These are phyloP conservation scores for Palythoa caribaeorum DNA, from an alignment of 92 coral and sea anemone species.

Conservation along the genomic window DNA sequence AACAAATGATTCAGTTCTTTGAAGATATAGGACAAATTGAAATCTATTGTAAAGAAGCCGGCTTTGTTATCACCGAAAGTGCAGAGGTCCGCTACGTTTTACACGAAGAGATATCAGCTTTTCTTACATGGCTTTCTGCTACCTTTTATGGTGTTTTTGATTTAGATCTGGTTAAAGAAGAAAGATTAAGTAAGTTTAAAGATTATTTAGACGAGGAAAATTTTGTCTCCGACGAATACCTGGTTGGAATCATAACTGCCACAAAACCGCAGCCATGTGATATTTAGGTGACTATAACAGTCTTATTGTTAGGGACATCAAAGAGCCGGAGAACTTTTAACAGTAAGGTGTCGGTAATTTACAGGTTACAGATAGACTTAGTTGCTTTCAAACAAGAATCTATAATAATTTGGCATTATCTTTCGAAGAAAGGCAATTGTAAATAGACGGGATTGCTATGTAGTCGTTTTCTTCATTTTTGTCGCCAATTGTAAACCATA, in stretches of 20 bases:
- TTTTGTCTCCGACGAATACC: background rate
- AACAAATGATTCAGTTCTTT: background rate
- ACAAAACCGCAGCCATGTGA: background rate
- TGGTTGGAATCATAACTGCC: background rate
- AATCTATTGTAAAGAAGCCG: background rate
- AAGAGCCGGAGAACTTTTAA: too few relatives aligned
- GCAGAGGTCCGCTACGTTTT: background rate
- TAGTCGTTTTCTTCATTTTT: too few relatives aligned
- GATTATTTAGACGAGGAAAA: background rate
- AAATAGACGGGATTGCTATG: too few relatives aligned
- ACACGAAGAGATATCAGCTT: background rate
- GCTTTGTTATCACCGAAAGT: background rate
- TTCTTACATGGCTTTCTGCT: background rate
- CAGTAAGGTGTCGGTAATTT: too few relatives aligned
- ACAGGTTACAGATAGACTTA: too few relatives aligned
- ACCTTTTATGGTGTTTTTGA: background rate
- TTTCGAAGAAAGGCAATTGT: too few relatives aligned
- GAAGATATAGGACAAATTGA: background rate
- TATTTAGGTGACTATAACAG: too few relatives aligned
- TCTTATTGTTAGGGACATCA: too few relatives aligned
- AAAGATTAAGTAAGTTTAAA: background rate
- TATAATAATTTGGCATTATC: too few relatives aligned
- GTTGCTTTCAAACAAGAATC: too few relatives aligned
- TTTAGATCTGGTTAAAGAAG: background rate
- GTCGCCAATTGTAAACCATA: too few relatives aligned